These are phyloP conservation scores for Psettodes erumei DNA, from an alignment of 2,113 vertebrate species.

Conservation along the genomic window DNA sequence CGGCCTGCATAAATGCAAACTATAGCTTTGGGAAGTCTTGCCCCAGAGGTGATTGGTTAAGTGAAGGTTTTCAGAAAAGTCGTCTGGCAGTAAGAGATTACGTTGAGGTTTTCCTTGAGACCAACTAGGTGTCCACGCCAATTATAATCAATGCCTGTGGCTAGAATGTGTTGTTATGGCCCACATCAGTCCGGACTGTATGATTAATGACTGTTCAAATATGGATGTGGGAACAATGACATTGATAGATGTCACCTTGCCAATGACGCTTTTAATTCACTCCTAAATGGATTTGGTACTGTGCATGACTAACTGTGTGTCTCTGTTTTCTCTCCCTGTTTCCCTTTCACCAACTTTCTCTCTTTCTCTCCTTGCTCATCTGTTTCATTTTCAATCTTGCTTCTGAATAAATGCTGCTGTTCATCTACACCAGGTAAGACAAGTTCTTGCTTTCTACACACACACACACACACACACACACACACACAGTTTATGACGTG, in stretches of 20 bases:
- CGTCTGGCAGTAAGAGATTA: conserved; percentile 37
- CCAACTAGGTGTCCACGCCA: conserved; percentile 49
- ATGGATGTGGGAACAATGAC: conserved; percentile 65
- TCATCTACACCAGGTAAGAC: conserved; percentile 67
- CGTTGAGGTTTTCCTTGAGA: background rate
- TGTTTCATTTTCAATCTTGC: conserved; percentile 15
- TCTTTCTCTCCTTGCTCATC: conserved; percentile 3
- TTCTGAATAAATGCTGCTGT: conserved; percentile 22
- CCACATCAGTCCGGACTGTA: conserved; percentile 53
- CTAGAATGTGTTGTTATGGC: conserved; percentile 57
- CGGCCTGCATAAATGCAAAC: conserved; percentile 6
- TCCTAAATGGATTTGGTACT: conserved; percentile 56
- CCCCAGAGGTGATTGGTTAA: conserved; percentile 24
- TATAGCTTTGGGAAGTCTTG: background rate
- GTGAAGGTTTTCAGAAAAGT: conserved; percentile 31
- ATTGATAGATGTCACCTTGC: conserved; percentile 75
- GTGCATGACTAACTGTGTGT: conserved; percentile 64
- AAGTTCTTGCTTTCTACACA: conserved; percentile 15
- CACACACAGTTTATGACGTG: background rate
- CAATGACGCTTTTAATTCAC: conserved; percentile 62
- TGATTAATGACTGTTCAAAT: conserved; percentile 76
- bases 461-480: conserved; percentile 1
- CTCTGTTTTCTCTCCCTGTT: conserved; percentile 30
- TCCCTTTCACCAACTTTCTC: conserved; percentile 25
- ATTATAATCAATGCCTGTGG: conserved; percentile 63